Evolutionary conservation across 2,888 invertebrate species (phyloP), one percentile per base, ranked within the genome.

Genomic region (Malacosoma neustria): DNA sequence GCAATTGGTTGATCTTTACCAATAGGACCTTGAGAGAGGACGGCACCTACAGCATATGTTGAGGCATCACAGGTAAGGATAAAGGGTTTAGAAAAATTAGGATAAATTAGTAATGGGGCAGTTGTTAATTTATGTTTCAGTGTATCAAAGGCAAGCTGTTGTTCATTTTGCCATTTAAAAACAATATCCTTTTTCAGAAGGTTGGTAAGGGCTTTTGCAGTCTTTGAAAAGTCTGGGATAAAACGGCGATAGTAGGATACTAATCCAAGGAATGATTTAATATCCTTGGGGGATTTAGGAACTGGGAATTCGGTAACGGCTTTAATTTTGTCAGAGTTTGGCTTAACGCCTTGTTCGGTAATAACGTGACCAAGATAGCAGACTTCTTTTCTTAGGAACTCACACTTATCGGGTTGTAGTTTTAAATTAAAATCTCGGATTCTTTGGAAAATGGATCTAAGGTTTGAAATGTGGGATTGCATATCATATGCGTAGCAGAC

Each of bases 41-140:
- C 44, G 3, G 47, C 52, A 5, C 45, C 47, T n/a, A 53, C 15
- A 4, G 53, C 48, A n/a, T 42, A n/a, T 7, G 47, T 39, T 0
- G 45, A 46, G 0, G 49, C 48, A 29, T 53, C 49, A 2, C 49
- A 50, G 0, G 48, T 50, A 1, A 54, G 7, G 2, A 43, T 37
- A 32, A 51, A 51, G 2, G 37, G 37, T 38, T 57, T 51, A 0
- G 34, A 35, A 36, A 67, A 68, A 35, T 72, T 54, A 0, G 66
- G 63, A 30, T 60, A 67, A 42, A 54, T 48, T 4, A 70, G 41
- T 3, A 70, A 47, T 1, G 62, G 61, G 6, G 50, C 45, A 22
- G 54, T 56, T 5, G 44, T 42, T 0, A 61, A 41, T 9, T 55
- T 37, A 30, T 45, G 11, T 37, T 57, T 61, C 22, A 51, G 47